Evolutionary conservation across 2,888 invertebrate species (phyloP).

Genomic region (Oscheius sp.): DNA sequence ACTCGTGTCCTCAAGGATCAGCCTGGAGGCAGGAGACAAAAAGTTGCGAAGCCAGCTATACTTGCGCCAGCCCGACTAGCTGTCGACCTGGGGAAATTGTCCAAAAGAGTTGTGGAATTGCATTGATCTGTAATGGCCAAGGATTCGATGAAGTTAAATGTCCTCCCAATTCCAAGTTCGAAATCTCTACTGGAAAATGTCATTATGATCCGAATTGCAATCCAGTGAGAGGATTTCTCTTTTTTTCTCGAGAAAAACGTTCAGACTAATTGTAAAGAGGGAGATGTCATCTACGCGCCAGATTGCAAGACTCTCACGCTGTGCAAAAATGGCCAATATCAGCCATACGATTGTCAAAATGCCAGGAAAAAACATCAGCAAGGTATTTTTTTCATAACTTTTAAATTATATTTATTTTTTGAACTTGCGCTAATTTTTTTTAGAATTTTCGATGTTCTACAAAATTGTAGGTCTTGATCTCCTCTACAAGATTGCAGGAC

Average conservation of each 20-base stretch:
- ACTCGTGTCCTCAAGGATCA: neutral
- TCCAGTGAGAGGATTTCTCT: neutral
- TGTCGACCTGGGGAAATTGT: neutral
- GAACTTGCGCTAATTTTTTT: too few relatives aligned
- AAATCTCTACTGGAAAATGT: neutral
- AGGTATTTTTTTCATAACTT: too few relatives aligned
- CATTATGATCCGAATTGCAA: slow-evolving; percentile 12
- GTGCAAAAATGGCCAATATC: neutral
- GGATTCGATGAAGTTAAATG: slow-evolving; percentile 11
- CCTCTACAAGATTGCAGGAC: too few relatives aligned
- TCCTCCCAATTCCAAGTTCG: slow-evolving; percentile 9
- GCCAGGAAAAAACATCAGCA: neutral
- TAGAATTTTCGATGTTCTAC: too few relatives aligned
- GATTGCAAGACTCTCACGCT: neutral
- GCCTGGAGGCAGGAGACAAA: slow-evolving; percentile 8
- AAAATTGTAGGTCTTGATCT: too few relatives aligned
- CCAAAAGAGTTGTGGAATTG: neutral
- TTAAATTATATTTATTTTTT: too few relatives aligned
- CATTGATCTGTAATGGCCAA: slow-evolving; percentile 11
- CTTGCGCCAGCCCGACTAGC: slow-evolving; percentile 9
- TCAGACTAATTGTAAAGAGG: neutral
- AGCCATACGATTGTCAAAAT: neutral
- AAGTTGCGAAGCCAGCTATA: slow-evolving; percentile 2
- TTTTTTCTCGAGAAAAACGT: neutral
- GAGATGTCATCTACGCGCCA: slow-evolving; percentile 8